Conservation (phyloP, 2,113 vertebrate genomes). For the Corythaeola cristata region DNA sequence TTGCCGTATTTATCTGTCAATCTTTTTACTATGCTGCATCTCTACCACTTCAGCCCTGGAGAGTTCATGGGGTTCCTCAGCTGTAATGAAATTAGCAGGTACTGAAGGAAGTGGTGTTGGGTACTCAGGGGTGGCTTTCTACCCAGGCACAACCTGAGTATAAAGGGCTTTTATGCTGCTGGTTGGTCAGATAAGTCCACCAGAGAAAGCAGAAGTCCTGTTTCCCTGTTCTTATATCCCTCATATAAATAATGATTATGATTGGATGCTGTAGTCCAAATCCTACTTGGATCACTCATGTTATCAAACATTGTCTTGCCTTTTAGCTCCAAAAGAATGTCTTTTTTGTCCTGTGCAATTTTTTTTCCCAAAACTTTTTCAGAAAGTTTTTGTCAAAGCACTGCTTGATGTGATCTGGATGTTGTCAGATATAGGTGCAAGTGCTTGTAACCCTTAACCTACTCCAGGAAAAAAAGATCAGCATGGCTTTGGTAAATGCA, state of each 20-base stretch:
- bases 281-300: neutral
- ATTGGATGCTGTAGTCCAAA: neutral
- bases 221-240: neutral
- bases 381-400: neutral
- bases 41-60: neutral
- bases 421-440: neutral
- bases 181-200: neutral
- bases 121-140: neutral
- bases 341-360: neutral
- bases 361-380: neutral
- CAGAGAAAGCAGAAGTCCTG: neutral
- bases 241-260: neutral
- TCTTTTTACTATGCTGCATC: neutral
- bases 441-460: neutral
- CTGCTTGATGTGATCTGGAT: neutral
- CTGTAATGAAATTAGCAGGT: neutral
- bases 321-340: neutral
- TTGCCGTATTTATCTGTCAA: neutral
- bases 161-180: neutral
- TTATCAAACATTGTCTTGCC: neutral
- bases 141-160: neutral
- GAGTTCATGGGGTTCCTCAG: neutral
- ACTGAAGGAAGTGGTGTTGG: neutral
- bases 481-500: neutral
- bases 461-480: neutral